Percentiles rank a stretch among this genome's conserved stretches.
Conservation (phyloP, 1,140 invertebrate species). For the Cyphomyrmex costatus region DNA sequence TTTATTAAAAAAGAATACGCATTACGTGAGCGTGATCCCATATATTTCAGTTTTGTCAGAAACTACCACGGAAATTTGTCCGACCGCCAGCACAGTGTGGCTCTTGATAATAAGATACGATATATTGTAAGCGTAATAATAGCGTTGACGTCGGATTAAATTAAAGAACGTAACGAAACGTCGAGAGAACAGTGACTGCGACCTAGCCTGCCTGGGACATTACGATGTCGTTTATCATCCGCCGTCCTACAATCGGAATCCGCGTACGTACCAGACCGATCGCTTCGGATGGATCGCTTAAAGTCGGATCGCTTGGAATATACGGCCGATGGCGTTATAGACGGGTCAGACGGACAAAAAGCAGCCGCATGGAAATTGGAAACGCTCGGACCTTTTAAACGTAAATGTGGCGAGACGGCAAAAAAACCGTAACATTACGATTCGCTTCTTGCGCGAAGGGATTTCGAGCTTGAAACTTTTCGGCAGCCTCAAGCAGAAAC, state of each 20-base stretch:
- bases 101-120: slow-evolving; percentile 49
- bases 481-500: neutral
- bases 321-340: slow-evolving; percentile 22
- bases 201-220: slow-evolving; percentile 49
- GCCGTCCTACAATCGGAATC: slow-evolving; percentile 12
- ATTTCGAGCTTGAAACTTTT: slow-evolving; percentile 46
- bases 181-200: slow-evolving; percentile 12
- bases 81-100: neutral
- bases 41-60: slow-evolving; percentile 9
- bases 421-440: slow-evolving; percentile 49
- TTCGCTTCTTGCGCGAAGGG: slow-evolving; percentile 36
- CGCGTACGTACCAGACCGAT: slow-evolving; percentile 46
- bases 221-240: slow-evolving; percentile 68
- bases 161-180: slow-evolving; percentile 40
- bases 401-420: slow-evolving; percentile 40
- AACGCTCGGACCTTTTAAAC: slow-evolving; percentile 42
- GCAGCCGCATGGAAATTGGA: slow-evolving; percentile 50
- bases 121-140: slow-evolving; percentile 61
- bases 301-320: slow-evolving; percentile 44
- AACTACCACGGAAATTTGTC: slow-evolving; percentile 38
- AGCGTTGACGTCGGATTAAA: slow-evolving; percentile 52
- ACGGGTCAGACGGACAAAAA: slow-evolving; percentile 44
- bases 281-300: slow-evolving; percentile 54
- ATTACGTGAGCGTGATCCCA: neutral
- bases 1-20: neutral